These are phyloP conservation scores for Mus minutoides DNA, from an alignment of 2,797 vertebrate species.

Conservation along the genomic window DNA sequence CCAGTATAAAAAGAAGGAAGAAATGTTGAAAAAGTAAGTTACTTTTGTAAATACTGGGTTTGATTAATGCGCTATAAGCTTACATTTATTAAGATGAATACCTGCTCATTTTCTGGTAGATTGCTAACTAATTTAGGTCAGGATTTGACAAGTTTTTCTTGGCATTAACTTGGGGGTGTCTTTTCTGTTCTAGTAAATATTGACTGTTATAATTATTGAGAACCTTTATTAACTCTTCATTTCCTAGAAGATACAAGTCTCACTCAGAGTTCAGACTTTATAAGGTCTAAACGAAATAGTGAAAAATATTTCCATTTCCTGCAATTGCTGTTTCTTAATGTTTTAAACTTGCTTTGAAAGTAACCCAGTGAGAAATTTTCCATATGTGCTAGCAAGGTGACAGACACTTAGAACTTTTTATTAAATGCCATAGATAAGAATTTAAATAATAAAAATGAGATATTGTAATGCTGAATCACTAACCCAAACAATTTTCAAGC, in stretches of 20 bases:
- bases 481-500: conserved; percentile 6
- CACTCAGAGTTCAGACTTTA: not conserved
- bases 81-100: conserved; percentile 30
- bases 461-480: conserved; percentile 14
- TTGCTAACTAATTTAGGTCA: not conserved
- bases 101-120: not conserved
- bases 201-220: conserved; percentile 35
- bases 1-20: conserved; percentile 93
- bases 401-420: conserved; percentile 24
- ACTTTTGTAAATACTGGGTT: conserved; percentile 56
- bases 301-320: not conserved
- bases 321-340: not conserved
- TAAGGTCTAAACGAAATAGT: not conserved
- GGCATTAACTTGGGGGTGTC: not conserved
- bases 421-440: conserved; percentile 50
- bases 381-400: not conserved
- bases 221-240: conserved; percentile 2
- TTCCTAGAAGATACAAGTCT: not conserved
- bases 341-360: conserved; percentile 15
- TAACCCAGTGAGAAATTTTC: conserved; percentile 34
- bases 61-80: not conserved
- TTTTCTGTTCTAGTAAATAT: not conserved
- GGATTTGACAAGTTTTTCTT: not conserved
- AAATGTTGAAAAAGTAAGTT: conserved; percentile 94
- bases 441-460: conserved; percentile 4